Base-by-base conservation (phyloP, 2,888 invertebrate species). In the Trachelus tabidus region DNA sequence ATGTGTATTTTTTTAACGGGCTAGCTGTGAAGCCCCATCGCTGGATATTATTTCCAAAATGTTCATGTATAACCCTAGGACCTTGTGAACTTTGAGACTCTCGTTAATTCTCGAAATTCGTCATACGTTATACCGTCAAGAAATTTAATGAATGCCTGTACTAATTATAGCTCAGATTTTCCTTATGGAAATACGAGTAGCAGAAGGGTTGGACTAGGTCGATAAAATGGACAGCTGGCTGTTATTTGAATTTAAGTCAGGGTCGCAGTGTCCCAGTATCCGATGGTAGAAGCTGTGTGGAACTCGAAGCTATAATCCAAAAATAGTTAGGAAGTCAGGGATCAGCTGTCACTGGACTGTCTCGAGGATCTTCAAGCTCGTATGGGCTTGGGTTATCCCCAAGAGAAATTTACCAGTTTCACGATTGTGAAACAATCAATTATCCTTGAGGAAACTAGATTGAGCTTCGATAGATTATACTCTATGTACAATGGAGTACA, bases 161-260 rank as follows among this genome's bases (percentile, higher is more conserved):
- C 15, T 56, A 56, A 56, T 56, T 56, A 23, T 2, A 56, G 6
- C 56, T 9, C 56, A 23, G 9, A 0, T 23, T 56, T 23, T 23
- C 2, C 15, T 56, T 56, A 6, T 23, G 23, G 9, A 56, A 56
- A 23, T 23, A 9, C 23, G 56, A 56, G 56, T 56, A 56, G 15
- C 56, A 9, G 2, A 23, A 23, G 56, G 15, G 56, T 56, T 4
- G 23, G 56, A 56, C 56, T 56, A 23, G 56, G 56, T 56, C 56
- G 23, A 56, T 23, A 23, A 56, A 56, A 23, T 56, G 56, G 23
- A 56, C 86, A 85, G 85, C 82, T 84, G 84, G 83, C 83, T 83
- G 79, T 82, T 79, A 82, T 84, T 83, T 79, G 85, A 84, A 89
- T 88, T 85, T 83, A 81, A 89, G 88, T 88, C 88, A 88, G 87